phyloP scores from a whole-genome alignment of 2,797 vertebrate genomes.

The Acanthiza pusilla region DNA sequence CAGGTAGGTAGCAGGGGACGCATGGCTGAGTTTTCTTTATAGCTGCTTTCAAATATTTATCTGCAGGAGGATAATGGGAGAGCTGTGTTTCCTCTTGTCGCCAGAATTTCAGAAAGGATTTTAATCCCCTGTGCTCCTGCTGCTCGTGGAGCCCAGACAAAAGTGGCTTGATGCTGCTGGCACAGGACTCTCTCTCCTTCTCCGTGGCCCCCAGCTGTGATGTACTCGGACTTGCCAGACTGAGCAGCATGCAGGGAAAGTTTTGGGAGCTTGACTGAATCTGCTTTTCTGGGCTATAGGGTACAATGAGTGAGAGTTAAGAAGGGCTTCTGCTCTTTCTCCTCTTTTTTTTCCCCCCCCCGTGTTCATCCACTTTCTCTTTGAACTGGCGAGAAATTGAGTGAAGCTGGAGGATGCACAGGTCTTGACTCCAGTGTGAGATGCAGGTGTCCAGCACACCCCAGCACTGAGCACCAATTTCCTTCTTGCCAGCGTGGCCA shows the following conservation, averaged over 20 bases:
- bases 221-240: neutral
- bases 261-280: neutral
- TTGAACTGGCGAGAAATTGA: neutral
- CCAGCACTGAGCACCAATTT: neutral
- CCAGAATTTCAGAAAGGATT: slow-evolving; percentile 32
- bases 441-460: neutral
- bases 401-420: neutral
- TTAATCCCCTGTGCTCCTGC: neutral
- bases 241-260: neutral
- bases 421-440: neutral
- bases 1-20: neutral
- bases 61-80: slow-evolving; percentile 11
- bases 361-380: neutral
- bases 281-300: neutral
- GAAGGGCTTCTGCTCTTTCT: neutral
- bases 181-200: neutral
- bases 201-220: neutral
- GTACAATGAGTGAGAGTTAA: neutral
- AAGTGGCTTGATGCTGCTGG: neutral
- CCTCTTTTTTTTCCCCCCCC: neutral
- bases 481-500: neutral
- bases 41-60: slow-evolving; percentile 59
- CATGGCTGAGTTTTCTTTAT: slow-evolving; percentile 48
- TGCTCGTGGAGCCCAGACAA: neutral
- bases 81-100: neutral